These are phyloP conservation scores for Arenicola marina DNA, from an alignment of 2,888 invertebrate species.

Conservation along the genomic window DNA sequence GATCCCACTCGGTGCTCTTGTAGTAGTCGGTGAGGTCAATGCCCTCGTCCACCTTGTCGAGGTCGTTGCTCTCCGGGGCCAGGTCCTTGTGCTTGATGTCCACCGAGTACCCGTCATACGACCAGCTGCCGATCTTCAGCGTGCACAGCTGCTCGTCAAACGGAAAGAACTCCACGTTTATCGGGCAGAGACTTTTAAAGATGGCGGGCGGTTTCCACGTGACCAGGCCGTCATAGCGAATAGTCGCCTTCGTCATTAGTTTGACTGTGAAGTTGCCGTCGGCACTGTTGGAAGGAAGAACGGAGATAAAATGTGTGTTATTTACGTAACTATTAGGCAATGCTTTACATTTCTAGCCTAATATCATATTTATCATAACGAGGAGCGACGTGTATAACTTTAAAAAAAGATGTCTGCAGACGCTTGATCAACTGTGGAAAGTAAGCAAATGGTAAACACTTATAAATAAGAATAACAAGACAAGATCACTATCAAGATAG, in stretches of 20 bases:
- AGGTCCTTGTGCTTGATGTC: conserved; percentile 36
- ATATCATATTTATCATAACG: too few relatives aligned
- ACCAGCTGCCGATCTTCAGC: conserved; percentile 93
- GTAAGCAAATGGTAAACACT: too few relatives aligned
- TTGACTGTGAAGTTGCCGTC: conserved; percentile 41
- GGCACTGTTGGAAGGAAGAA: conserved; percentile 29
- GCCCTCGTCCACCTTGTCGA: conserved; percentile 42
- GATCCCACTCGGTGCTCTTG: conserved; percentile 60
- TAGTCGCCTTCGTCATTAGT: conserved; percentile 39
- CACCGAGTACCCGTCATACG: conserved; percentile 60
- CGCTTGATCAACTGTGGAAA: too few relatives aligned
- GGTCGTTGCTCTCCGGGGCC: conserved; percentile 12
- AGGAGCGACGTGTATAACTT: too few relatives aligned
- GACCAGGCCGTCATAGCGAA: conserved; percentile 32
- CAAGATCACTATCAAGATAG: too few relatives aligned
- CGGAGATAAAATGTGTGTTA: too few relatives aligned
- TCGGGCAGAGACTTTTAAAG: conserved; percentile 78
- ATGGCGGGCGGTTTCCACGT: conserved; percentile 87
- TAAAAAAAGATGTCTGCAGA: too few relatives aligned
- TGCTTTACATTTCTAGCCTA: too few relatives aligned
- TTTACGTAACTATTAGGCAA: too few relatives aligned
- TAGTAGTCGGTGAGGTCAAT: conserved; percentile 60
- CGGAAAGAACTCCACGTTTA: conserved; percentile 63
- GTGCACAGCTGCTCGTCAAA: conserved; percentile 84
- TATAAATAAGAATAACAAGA: too few relatives aligned